Base-by-base conservation (phyloP, 2,113 vertebrate species). In the Amphilophus citrinellus region DNA sequence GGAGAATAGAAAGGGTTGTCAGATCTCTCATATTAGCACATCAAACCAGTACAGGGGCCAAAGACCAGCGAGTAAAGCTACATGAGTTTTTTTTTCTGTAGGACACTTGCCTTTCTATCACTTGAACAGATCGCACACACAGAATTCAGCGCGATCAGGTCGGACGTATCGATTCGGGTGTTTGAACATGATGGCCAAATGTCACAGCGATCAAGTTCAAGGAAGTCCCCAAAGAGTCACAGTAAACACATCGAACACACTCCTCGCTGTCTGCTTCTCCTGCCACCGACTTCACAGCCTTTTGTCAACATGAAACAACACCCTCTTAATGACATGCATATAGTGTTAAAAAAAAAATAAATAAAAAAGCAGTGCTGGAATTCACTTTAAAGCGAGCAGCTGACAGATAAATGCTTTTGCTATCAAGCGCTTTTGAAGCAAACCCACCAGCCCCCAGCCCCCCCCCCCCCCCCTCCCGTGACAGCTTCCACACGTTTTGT, bases 341-440 rank as follows among this genome's bases (percentile, higher is more conserved):
- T 73, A 78, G 24, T 32, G 14, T 61, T 3, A n/a, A 17, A 42
- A 60, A 53, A 61, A 44, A 4, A 3, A 24, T 8, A 17, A 15
- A n/a, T 8, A 17, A 15, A n/a, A 7, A 83, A 80, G 44, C 2
- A 39, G 1, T 76, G 37, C 32, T 24, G 63, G 50, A 13, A 81
- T 84, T 89, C 13, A 82, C 89, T 93, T 93, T 88, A 44, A 90
- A 93, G 85, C 15, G n/a, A 57, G 79, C n/a, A 4, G 50, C 79
- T 91, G 93, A 93, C 91, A 90, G 87, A 80, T 53, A 47, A 84
- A 80, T 15, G 66, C 90, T 88, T 94, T 91, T 87, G 75, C 88
- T 80, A 24, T 87, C 84, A 10, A 61, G 79, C 60, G 85, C 91
- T 80, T 90, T 89, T 93, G 90, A 93, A 88, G 35, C 27, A 15